Conservation (phyloP, 35 echinoderm and acorn worm genomes). For the Ptychodera flava region DNA sequence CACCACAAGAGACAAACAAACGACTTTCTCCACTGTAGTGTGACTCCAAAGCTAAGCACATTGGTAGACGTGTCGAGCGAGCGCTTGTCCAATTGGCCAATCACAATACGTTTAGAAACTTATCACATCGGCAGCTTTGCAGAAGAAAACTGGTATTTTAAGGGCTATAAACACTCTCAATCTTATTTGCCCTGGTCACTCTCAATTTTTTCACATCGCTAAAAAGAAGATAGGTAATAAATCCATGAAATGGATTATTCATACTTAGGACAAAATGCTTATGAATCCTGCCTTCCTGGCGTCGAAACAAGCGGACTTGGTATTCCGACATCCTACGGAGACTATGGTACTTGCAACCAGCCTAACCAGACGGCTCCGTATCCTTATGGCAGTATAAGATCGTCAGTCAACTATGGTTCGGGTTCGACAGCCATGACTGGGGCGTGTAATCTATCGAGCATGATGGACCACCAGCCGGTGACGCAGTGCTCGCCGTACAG, state of each 20-base stretch:
- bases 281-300: constrained; percentile 90
- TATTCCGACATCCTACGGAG: constrained; percentile 90
- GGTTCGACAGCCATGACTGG: constrained; percentile 72
- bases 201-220: too few relatives aligned
- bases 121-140: background rate
- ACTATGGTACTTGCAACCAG: constrained; percentile 78
- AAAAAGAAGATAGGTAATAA: too few relatives aligned
- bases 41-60: background rate
- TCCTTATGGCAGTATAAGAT: constrained; percentile 79
- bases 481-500: constrained; percentile 94
- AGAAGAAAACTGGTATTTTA: background rate
- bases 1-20: background rate
- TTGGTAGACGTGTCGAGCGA: background rate
- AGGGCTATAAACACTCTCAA: background rate
- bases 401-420: constrained; percentile 82
- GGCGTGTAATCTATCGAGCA: constrained; percentile 86
- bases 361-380: constrained; percentile 51
- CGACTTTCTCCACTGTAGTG: background rate
- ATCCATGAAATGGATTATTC: constrained; percentile 99
- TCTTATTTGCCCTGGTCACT: background rate
- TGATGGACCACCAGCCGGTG: constrained; percentile 94
- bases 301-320: constrained; percentile 81
- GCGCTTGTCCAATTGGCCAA: background rate
- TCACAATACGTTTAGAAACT: background rate
- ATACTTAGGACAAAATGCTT: constrained; percentile 96